Conservation (phyloP, 1,140 invertebrate genomes). For the Hycleus phaleratus region DNA sequence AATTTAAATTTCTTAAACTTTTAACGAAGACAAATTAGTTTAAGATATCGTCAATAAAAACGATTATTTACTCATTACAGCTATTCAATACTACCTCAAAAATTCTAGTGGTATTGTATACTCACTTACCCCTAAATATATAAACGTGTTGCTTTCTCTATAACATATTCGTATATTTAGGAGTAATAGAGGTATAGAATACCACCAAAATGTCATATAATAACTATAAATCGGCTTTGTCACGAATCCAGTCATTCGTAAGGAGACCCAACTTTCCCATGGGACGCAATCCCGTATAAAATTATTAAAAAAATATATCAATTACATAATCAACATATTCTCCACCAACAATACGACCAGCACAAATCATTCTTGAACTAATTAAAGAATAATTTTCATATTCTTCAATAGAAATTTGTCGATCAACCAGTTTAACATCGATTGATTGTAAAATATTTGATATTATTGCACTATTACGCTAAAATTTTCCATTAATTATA, state of each 20-base stretch:
- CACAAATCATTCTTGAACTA: slow-evolving; percentile 1
- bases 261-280: background rate
- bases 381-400: background rate
- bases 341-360: background rate
- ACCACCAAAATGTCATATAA: too few relatives aligned
- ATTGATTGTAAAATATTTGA: background rate
- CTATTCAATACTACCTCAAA: too few relatives aligned
- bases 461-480: background rate
- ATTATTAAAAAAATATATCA: background rate
- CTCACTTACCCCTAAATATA: too few relatives aligned
- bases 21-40: too few relatives aligned
- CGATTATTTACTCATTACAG: too few relatives aligned
- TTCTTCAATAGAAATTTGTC: background rate
- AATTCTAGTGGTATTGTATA: too few relatives aligned
- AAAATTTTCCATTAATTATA: background rate
- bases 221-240: background rate
- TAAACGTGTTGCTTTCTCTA: too few relatives aligned
- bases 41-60: too few relatives aligned
- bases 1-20: too few relatives aligned
- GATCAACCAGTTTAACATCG: background rate
- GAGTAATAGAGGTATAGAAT: too few relatives aligned
- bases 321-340: background rate
- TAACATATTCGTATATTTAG: too few relatives aligned
- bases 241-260: background rate
- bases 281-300: background rate